Base-by-base conservation (phyloP, 2,888 invertebrate species). In the Agonopterix arenella region DNA sequence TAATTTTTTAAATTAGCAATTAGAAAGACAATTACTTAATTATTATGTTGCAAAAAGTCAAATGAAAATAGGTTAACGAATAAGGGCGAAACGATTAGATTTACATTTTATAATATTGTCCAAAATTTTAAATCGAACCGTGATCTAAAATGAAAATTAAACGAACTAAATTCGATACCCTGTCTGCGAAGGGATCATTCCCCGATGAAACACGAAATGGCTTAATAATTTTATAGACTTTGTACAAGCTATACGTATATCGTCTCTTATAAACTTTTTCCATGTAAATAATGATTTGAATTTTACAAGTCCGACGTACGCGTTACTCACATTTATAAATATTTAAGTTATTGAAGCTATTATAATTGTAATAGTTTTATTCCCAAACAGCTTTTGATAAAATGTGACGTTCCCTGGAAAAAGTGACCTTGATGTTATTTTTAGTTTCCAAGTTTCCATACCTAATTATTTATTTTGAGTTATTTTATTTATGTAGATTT, bases 61-160 rank as follows among this genome's bases (percentile, higher is more conserved):
- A 46, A 13, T 47, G 11, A 40, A 54, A 57, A 54, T 56, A 55
- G 38, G 61, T 66, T 64, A 49, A 68, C 56, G 73, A 78, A 79
- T 73, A 78, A 76, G 79, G 80, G 70, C 69, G 45, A 57, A 56
- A 50, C 47, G 36, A 56, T 57, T 53, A 55, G 52, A 60, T 61
- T 46, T 59, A 61, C 53, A 55, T 63, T 66, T 69, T 68, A 70
- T 67, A 74, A 80, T 83, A 83, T 83, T 83, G 81, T 82, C 81
- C 67, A 73, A 73, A 75, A 68, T 76, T 74, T 64, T 71, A 73
- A 40, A 70, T 69, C 63, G 61, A 79, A 70, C 50, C 55, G 59
- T 60, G 58, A 60, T 57, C 63, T 62, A 65, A 64, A 55, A 52
- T 53, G 11, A 60, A 61, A 60, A 51, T 49, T 56, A 66, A 61